Evolutionary conservation across 2,113 vertebrate genomes (phyloP), one percentile per base, ranked within the genome.

Genomic region (Pycnonotus jocosus): DNA sequence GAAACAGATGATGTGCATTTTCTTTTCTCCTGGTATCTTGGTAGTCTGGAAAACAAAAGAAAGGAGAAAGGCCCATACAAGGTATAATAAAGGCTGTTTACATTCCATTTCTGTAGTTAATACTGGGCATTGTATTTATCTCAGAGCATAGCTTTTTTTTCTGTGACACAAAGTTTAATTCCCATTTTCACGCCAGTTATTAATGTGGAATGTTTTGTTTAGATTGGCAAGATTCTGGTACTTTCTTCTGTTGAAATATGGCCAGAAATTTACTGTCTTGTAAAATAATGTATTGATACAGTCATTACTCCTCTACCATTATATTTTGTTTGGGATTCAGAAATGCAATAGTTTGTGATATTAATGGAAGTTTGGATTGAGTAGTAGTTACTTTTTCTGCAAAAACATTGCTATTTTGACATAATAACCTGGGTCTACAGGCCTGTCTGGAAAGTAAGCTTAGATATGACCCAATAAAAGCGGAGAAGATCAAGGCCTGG

Each of bases 51-150:
- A 90, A 83, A 65, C 69, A 68, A 76, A 89, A 87, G 73, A 53
- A 42, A 74, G 40, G 56, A 93, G 80, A 91, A 92, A 28, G 73
- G 40, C 28, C 82, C 31, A 2, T 95, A 84, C 70, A 88, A 84
- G 71, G 76, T 86, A 42, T 62, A 62, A 83, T 48, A 68, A 79
- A 83, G 61, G 44, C 72, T 68, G 38, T 80, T 92, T 76, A 15
- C 57, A 18, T 91, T 92, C 77, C 5, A 0, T 45, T 94, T 82
- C 74, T 70, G 9, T 62, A 51, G 51, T 73, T 95, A 84, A 56
- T 95, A 54, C 42, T 19, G 38, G 44, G 35, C 51, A 50, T 33
- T 71, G 23, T 19, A 15, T 65, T 88, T 74, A 6, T 81, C 60
- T 82, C n/a, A n/a, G 28, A 56, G 30, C 37, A 19, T 24, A 22